Conservation (phyloP, 1,140 invertebrate genomes). For the Zaprionus africanus region DNA sequence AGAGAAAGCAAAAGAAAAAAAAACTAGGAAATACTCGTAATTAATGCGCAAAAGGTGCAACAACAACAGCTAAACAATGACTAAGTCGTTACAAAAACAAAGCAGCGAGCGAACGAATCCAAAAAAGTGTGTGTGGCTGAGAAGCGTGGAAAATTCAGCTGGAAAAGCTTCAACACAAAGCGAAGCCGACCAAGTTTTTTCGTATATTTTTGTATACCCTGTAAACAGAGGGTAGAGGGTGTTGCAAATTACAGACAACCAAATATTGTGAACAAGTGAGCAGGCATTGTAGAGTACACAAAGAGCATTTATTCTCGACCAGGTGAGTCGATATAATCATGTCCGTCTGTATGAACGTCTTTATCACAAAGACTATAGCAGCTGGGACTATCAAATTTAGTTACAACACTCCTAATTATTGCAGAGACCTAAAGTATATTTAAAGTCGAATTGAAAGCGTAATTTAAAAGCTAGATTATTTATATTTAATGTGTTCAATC, state of each 20-base stretch:
- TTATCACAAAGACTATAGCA: too few species aligned
- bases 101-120: slow-evolving; percentile 53
- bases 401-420: too few species aligned
- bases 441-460: too few species aligned
- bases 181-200: background rate
- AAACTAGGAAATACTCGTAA: slow-evolving; percentile 67
- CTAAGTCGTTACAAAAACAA: slow-evolving; percentile 72
- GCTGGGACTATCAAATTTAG: too few species aligned
- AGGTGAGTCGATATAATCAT: too few species aligned
- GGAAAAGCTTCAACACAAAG: slow-evolving; percentile 24
- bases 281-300: too few species aligned
- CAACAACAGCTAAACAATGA: slow-evolving; percentile 49
- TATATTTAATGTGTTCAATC: too few species aligned
- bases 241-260: background rate
- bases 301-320: too few species aligned
- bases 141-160: slow-evolving; percentile 58
- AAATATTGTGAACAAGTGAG: too few species aligned
- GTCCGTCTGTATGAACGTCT: too few species aligned
- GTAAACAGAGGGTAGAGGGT: background rate
- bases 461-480: too few species aligned
- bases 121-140: slow-evolving; percentile 54
- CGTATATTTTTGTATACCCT: background rate
- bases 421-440: too few species aligned
- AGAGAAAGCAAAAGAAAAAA: slow-evolving; percentile 9
- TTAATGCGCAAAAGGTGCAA: slow-evolving; percentile 68